Evolutionary conservation across 2,113 vertebrate species (phyloP), one percentile per base, ranked within the genome.

Genomic region (Hippocampus abdominalis): DNA sequence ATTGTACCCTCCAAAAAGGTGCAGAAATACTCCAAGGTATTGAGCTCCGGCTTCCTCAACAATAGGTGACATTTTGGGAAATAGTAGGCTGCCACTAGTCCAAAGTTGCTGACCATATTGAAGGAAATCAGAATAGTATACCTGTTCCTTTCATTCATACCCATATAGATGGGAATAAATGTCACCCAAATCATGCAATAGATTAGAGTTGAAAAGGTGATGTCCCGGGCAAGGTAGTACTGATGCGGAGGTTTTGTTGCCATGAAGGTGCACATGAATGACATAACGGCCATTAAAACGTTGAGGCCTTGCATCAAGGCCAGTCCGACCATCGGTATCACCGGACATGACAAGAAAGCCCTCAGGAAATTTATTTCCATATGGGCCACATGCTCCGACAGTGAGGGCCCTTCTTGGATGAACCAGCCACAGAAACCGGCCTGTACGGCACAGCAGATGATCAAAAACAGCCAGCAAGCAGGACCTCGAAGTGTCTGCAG

Each of bases 221-320:
- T 93, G 57, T 95, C 91, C 0, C 93, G 90, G 66, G 95, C 93
- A 0, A 92, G 20, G 25, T 94, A 95, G 75, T 96, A 95, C 72
- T 81, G 90, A 44, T 84, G 87, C 0, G 83, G 84, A 0, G 76
- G 81, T 16, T 86, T 91, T 18, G 86, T 86, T 0, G 93, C 95
- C 92, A 95, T 94, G 88, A 97, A 98, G 0, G 94, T 96, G 85
- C 92, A 91, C 69, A 97, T 93, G 79, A 97, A 94, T 1, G 93
- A 95, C 13, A 78, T 8, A 18, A 94, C 81, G 0, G 91, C 86
- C 75, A 95, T 56, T 7, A 62, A 21, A 54, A n/a, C 9, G 0
- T 93, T 95, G 74, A 81, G 78, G 36, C 87, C 80, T 0, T 95
- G 93, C 79, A 95, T 81, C 5, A 95, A 12, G 23, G 83, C 79